Percentiles rank a stretch among this genome's conserved stretches.
These are phyloP conservation scores for Amiota mariae DNA, from an alignment of 2,888 invertebrate species.

Conservation along the genomic window DNA sequence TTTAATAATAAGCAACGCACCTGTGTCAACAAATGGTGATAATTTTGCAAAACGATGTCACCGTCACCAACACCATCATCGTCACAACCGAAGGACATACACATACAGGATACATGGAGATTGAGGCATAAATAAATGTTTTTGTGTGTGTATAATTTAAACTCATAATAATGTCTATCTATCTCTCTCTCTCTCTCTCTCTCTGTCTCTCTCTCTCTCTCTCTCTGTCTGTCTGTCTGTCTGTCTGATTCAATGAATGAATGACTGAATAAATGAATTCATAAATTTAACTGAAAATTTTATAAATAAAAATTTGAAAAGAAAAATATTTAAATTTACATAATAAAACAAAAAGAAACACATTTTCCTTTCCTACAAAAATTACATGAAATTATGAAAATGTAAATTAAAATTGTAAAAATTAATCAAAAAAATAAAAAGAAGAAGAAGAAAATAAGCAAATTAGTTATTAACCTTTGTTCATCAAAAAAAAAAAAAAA, in stretches of 20 bases:
- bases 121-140: too few relatives aligned
- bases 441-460: too few relatives aligned
- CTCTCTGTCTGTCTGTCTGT: conserved; percentile 12
- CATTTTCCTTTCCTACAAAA: too few relatives aligned
- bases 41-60: conserved; percentile 52
- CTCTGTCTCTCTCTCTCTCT: background rate
- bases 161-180: too few relatives aligned
- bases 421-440: too few relatives aligned
- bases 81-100: background rate
- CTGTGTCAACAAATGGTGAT: conserved; percentile 53
- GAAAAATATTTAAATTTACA: too few relatives aligned
- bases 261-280: background rate
- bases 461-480: too few relatives aligned
- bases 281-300: conserved; percentile 1
- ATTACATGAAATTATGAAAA: too few relatives aligned
- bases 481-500: too few relatives aligned
- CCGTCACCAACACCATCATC: background rate
- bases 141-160: too few relatives aligned
- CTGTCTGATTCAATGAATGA: conserved; percentile 10
- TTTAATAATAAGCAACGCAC: conserved; percentile 33
- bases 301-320: background rate
- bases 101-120: conserved; percentile 50
- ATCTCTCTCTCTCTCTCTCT: conserved; percentile 36
- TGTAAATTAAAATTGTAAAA: too few relatives aligned
- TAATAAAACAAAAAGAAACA: too few relatives aligned